Base-by-base conservation (phyloP, 2,797 vertebrate genomes). In the Momotus momota region DNA sequence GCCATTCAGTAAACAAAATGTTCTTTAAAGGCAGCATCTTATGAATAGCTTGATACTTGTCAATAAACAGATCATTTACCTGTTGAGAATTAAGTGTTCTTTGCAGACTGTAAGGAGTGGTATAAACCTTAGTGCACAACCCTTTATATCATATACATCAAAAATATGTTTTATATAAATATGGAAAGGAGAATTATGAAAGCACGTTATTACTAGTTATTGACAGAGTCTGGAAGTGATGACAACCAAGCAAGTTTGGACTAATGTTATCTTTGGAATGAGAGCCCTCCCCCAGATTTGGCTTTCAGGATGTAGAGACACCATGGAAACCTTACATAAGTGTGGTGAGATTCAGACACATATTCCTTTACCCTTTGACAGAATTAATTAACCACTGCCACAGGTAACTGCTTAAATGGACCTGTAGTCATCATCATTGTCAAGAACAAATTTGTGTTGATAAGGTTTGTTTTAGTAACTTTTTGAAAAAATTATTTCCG, bases 151-250 rank as follows among this genome's bases (percentile, higher is more conserved):
- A 43, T 19, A 40, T 49, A 16, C 21, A 86, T 95, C 86, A 88
- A 46, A 78, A 95, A 88, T 62, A 69, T 19, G 14, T 46, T 86
- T 93, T 75, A 65, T 66, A 46, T 62, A 81, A 91, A 86, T 27
- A 90, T 38, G 19, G 51, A 79, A 93, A 88, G n/a, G 18, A 71
- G 26, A 91, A 69, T 81, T 88, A 72, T 31, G 65, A 74, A 79
- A 93, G 29, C 51, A 58, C 16, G 2, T 96, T 92, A 95, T 96
- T 95, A 55, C 80, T 77, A 90, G 58, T 48, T 90, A 94, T 55
- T 96, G 96, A 96, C 80, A 95, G 92, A 75, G 19, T 55, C 55
- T 90, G 58, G 12, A 83, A 95, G 61, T 58, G 80, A 83, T 94
- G 87, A 91, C 82, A 96, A 19, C 25, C 38, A 61, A 72, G 73